phyloP scores from a whole-genome alignment of 1,140 invertebrate genomes.

The Panulirus ornatus region DNA sequence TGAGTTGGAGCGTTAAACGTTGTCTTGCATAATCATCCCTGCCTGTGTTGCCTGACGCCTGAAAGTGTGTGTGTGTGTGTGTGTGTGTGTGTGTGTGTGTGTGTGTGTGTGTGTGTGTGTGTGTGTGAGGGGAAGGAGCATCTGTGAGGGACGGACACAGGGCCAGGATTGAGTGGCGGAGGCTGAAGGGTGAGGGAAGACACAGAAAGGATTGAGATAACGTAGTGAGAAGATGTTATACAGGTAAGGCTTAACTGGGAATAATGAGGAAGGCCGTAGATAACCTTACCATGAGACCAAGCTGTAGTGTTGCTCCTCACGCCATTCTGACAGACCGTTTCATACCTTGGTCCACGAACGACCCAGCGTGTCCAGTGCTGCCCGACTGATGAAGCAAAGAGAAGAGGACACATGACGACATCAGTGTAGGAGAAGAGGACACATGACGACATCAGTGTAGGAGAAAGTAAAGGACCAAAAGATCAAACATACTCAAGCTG shows the following conservation, averaged over 20 bases:
- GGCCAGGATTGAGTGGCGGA: background rate
- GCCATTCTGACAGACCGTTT: no score
- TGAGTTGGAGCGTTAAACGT: no score
- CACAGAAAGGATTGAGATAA: background rate
- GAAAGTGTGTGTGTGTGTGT: background rate
- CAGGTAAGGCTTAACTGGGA: no score
- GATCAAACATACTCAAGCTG: background rate
- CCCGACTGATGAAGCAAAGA: background rate
- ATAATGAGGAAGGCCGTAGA: no score
- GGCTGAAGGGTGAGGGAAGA: background rate
- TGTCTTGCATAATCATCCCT: no score
- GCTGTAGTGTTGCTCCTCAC: no score
- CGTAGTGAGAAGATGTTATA: background rate
- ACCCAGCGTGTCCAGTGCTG: no score
- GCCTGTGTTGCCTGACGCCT: background rate
- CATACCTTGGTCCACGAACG: no score
- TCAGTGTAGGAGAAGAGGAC: background rate
- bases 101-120: constrained; percentile 8
- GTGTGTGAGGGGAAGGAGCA: background rate
- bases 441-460: background rate
- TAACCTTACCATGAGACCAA: no score
- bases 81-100: constrained; percentile 2
- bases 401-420: background rate
- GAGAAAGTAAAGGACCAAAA: background rate
- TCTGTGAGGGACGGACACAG: background rate